A percentile compares a stretch with the other conserved stretches of the same genome.
phyloP scores from a whole-genome alignment of 2,888 invertebrate species.

The Euplexia lucipara region DNA sequence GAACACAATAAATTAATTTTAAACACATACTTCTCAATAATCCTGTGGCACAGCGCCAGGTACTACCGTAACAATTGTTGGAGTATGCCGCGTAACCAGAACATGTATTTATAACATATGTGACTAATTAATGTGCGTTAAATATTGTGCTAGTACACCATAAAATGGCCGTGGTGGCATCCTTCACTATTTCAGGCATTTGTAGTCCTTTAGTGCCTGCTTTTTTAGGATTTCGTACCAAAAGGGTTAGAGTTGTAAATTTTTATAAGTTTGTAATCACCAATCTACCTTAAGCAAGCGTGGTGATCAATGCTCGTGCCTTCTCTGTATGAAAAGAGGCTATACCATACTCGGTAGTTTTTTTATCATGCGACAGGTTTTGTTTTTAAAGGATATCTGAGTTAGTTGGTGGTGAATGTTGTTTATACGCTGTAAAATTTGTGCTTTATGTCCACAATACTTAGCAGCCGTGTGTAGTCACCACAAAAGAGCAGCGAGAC shows the following conservation, averaged over 20 bases:
- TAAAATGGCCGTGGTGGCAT: background rate
- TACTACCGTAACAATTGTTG: constrained; percentile 53
- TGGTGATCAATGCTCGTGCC: too few relatives aligned
- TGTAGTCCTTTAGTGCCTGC: too few relatives aligned
- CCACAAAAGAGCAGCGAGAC: constrained; percentile 79
- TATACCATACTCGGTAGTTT: too few relatives aligned
- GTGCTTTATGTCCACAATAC: background rate
- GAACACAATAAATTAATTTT: constrained; percentile 53
- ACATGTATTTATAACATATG: constrained; percentile 58
- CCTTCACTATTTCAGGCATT: constrained; percentile 1
- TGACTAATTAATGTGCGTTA: constrained; percentile 47
- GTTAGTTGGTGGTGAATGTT: too few relatives aligned
- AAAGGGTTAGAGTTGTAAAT: too few relatives aligned
- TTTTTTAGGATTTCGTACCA: too few relatives aligned
- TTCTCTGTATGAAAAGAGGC: too few relatives aligned
- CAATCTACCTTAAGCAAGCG: too few relatives aligned
- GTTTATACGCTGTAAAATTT: too few relatives aligned
- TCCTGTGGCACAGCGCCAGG: constrained; percentile 62
- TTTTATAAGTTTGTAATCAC: too few relatives aligned
- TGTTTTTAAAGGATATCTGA: too few relatives aligned
- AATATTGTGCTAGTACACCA: constrained; percentile 34
- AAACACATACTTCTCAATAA: constrained; percentile 60
- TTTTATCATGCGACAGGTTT: too few relatives aligned
- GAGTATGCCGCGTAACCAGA: constrained; percentile 54
- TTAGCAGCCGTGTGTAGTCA: constrained; percentile 53